These are phyloP conservation scores for Hylaea fasciaria DNA, from an alignment of 2,888 invertebrate genomes.

Conservation along the genomic window DNA sequence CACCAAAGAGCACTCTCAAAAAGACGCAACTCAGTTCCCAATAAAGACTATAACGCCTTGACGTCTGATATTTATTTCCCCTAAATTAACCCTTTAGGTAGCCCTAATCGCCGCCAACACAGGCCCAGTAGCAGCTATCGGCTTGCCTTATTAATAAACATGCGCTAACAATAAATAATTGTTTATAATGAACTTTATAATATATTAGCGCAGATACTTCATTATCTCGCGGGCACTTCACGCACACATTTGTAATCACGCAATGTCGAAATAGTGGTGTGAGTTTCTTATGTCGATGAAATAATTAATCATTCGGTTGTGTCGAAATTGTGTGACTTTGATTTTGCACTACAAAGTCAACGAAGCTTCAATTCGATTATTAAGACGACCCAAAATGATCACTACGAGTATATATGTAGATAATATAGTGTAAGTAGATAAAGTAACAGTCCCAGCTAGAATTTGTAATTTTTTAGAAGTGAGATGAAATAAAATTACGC, in stretches of 20 bases:
- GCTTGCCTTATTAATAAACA: conserved; percentile 83
- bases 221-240: conserved; percentile 75
- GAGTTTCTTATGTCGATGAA: conserved; percentile 31
- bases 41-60: too few species aligned
- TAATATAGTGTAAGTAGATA: too few species aligned
- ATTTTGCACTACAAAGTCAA: too few species aligned
- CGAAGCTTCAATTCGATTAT: too few species aligned
- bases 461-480: too few species aligned
- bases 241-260: conserved; percentile 70
- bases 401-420: too few species aligned
- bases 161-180: conserved; percentile 85
- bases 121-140: conserved; percentile 77
- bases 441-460: too few species aligned
- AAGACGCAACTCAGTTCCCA: too few species aligned
- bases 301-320: conserved; percentile 19
- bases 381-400: too few species aligned
- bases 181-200: conserved; percentile 86
- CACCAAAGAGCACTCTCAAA: too few species aligned
- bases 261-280: conserved; percentile 50
- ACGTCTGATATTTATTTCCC: too few species aligned
- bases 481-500: too few species aligned
- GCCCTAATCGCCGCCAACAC: conserved; percentile 62
- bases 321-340: neutral
- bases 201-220: conserved; percentile 84
- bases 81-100: conserved; percentile 29